Evolutionary conservation across 2,113 vertebrate species (phyloP), one percentile per base, ranked within the genome.

Genomic region (Rhinopomastus cyanomelas): DNA sequence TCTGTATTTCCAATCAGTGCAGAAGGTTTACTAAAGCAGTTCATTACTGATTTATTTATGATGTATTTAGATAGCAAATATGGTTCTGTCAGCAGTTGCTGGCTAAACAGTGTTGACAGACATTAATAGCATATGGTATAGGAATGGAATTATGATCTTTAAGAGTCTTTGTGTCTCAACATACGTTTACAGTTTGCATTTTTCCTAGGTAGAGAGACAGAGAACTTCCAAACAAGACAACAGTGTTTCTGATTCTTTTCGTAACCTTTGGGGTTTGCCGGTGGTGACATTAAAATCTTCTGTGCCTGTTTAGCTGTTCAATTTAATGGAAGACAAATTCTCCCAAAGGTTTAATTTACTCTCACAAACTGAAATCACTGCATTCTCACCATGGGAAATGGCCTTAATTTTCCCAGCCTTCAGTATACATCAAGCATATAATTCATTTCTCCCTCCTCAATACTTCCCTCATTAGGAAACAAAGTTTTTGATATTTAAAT

Each of bases 31-130:
- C 97, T 97, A 97, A 97, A 97, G 97, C 89, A 95, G 96, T 97
- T 98, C 97, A 97, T 98, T 98, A 97, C 97, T 97, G 97, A 98
- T 97, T 98, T 98, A 98, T 98, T 98, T 98, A 98, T 97, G 97
- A 97, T 97, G 97, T 97, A 98, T 98, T 98, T 98, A 98, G 97
- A 97, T 97, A 97, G 97, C 97, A 98, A 98, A 98, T 97, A 98
- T 92, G 96, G 96, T 96, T 97, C 97, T 98, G 98, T 98, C 98
- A 98, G 97, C 97, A 97, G 96, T 97, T 96, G 96, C 96, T 97
- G 97, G 97, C 97, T 98, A 98, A 98, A 98, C 97, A 98, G 94
- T 97, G 97, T 97, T 98, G 98, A 98, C 97, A 98, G 97, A 97
- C 97, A 98, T 97, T 98, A 98, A 98, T 98, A 98, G 97, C 97